These are phyloP conservation scores for Listrodromus nycthemerus DNA, from an alignment of 2,888 invertebrate genomes.

Conservation along the genomic window DNA sequence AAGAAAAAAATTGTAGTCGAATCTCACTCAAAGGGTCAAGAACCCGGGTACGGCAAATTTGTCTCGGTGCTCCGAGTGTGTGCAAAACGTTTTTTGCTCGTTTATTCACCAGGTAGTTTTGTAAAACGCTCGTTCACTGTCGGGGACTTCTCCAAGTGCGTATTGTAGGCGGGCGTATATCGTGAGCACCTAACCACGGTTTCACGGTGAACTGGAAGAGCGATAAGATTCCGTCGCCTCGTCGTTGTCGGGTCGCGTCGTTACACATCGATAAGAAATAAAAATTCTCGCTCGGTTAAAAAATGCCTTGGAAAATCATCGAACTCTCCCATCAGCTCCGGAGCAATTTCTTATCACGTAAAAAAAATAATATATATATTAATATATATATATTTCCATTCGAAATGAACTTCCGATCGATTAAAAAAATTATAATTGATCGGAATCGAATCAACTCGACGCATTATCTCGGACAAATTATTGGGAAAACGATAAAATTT, in stretches of 20 bases:
- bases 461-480: not conserved
- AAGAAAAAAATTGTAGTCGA: not conserved
- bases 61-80: not conserved
- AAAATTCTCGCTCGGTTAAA: constrained; percentile 6
- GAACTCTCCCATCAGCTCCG: not conserved
- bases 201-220: constrained; percentile 25
- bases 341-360: not conserved
- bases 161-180: constrained; percentile 4
- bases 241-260: constrained; percentile 39
- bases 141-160: constrained; percentile 8
- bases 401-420: no score
- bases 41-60: not conserved
- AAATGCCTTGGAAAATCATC: constrained; percentile 3
- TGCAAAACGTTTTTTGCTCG: constrained; percentile 31
- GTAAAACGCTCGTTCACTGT: constrained; percentile 18
- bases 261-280: constrained; percentile 65
- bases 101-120: constrained; percentile 25
- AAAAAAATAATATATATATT: no score
- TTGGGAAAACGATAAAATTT: not conserved
- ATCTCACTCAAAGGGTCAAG: not conserved
- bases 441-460: not conserved
- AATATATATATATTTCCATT: no score
- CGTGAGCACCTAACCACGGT: constrained; percentile 14
- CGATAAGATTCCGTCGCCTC: constrained; percentile 62
- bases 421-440: no score